These are phyloP conservation scores for Diprion similis DNA, from an alignment of 1,140 invertebrate species.

Conservation along the genomic window DNA sequence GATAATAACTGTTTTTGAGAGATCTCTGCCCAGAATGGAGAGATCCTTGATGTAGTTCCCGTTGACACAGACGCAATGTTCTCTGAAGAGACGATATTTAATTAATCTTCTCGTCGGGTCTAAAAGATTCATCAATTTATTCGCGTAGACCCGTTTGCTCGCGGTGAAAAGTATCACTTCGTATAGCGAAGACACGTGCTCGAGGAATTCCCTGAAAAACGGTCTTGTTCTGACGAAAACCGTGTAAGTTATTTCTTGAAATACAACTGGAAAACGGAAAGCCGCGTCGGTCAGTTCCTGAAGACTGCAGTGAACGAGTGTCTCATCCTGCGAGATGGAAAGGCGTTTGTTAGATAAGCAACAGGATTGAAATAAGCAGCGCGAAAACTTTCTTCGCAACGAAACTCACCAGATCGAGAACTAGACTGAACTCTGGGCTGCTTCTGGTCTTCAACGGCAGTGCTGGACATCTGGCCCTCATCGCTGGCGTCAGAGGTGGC, in stretches of 20 bases:
- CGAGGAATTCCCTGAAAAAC: constrained; percentile 90
- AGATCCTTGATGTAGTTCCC: constrained; percentile 98
- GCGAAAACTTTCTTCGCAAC: constrained; percentile 16
- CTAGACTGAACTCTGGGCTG: constrained; percentile 93
- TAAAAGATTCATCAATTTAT: constrained; percentile 91
- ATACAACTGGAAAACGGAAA: constrained; percentile 93
- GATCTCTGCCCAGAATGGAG: constrained; percentile 89
- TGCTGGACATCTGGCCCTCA: constrained; percentile 86
- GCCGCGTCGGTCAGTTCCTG: constrained; percentile 91
- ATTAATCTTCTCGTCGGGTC: constrained; percentile 91
- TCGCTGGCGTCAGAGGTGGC: constrained; percentile 86
- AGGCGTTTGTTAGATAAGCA: constrained; percentile 22
- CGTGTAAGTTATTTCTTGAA: constrained; percentile 89
- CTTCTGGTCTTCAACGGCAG: constrained; percentile 92
- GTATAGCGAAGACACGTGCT: constrained; percentile 87
- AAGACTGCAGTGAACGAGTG: constrained; percentile 93
- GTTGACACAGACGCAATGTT: constrained; percentile 95
- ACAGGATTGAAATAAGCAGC: constrained; percentile 25
- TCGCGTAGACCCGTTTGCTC: constrained; percentile 94
- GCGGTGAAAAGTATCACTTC: constrained; percentile 98
- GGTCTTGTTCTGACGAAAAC: constrained; percentile 93
- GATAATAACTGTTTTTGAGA: constrained; percentile 90
- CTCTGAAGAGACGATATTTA: constrained; percentile 90
- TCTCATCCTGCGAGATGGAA: constrained; percentile 76
- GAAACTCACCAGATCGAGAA: constrained; percentile 76